Conservation (phyloP, 2,888 invertebrate genomes). For the Crossocerus cetratus region DNA sequence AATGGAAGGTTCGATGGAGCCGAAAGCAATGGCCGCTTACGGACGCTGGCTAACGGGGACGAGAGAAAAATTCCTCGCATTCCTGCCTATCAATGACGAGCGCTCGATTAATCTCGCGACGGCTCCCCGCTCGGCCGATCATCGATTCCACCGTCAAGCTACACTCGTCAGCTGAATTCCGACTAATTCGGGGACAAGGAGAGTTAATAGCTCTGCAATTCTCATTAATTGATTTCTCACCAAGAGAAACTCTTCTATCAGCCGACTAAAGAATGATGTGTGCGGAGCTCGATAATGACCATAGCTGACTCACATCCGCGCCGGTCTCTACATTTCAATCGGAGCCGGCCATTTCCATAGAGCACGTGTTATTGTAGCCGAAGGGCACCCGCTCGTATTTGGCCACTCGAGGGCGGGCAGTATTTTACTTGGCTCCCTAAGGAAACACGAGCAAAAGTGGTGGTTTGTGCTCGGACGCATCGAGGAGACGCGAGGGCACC, state of each 20-base stretch:
- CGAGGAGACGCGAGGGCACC: conserved; percentile 2
- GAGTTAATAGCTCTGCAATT: too few species aligned
- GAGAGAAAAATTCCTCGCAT: conserved; percentile 24
- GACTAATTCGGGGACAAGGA: neutral
- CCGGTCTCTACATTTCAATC: too few species aligned
- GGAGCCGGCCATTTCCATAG: too few species aligned
- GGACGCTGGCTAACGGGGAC: too few species aligned
- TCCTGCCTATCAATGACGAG: neutral
- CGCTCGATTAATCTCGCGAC: conserved; percentile 2
- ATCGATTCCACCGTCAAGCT: neutral
- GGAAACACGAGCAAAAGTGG: conserved; percentile 13
- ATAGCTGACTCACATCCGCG: too few species aligned
- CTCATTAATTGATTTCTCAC: too few species aligned
- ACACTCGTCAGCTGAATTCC: neutral
- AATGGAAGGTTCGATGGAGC: conserved; percentile 36
- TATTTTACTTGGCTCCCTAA: conserved; percentile 10
- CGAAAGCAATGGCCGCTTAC: conserved; percentile 30
- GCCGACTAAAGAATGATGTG: too few species aligned
- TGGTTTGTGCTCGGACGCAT: conserved; percentile 6
- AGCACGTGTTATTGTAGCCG: too few species aligned
- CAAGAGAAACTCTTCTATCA: too few species aligned
- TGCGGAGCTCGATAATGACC: too few species aligned
- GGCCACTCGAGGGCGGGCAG: too few species aligned
- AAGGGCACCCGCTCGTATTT: too few species aligned
- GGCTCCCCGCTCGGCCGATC: neutral